Evolutionary conservation across 2,888 invertebrate species (phyloP).

Genomic region (Acronicta leporina): DNA sequence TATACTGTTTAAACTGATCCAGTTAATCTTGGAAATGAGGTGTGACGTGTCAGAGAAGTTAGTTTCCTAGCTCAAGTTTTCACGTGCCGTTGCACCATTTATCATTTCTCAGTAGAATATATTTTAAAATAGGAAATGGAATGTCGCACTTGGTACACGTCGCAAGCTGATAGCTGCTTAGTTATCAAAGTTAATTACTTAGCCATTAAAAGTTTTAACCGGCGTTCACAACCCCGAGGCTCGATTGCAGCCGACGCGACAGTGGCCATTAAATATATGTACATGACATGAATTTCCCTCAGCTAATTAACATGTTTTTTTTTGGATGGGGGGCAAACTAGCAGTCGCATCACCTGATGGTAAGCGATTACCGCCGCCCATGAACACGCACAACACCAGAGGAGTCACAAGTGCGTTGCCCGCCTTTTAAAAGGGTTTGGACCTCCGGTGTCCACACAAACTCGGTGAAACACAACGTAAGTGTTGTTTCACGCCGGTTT

Average conservation of each 20-base stretch:
- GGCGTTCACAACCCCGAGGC: conserved; percentile 43
- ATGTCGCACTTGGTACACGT: conserved; percentile 43
- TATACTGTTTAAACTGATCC: not conserved
- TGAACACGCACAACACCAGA: no score
- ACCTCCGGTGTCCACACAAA: no score
- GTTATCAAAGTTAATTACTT: conserved; percentile 68
- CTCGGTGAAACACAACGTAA: no score
- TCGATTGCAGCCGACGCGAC: conserved; percentile 36
- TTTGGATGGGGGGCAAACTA: no score
- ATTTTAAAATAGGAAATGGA: conserved; percentile 66
- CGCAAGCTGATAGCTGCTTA: conserved; percentile 55
- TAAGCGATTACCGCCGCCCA: no score
- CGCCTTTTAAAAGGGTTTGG: no score
- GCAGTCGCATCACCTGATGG: no score
- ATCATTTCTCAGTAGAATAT: conserved; percentile 45
- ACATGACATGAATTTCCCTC: conserved; percentile 29
- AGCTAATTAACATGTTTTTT: conserved; percentile 25
- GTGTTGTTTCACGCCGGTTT: no score
- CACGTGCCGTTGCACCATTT: conserved; percentile 14
- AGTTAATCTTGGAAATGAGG: not conserved
- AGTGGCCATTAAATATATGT: conserved; percentile 29
- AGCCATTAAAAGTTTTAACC: conserved; percentile 74
- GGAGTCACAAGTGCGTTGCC: no score
- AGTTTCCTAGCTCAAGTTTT: conserved; percentile 9
- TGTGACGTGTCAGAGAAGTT: no score